Evolutionary conservation across 2,797 vertebrate species (phyloP).

Genomic region (Bradypus variegatus): DNA sequence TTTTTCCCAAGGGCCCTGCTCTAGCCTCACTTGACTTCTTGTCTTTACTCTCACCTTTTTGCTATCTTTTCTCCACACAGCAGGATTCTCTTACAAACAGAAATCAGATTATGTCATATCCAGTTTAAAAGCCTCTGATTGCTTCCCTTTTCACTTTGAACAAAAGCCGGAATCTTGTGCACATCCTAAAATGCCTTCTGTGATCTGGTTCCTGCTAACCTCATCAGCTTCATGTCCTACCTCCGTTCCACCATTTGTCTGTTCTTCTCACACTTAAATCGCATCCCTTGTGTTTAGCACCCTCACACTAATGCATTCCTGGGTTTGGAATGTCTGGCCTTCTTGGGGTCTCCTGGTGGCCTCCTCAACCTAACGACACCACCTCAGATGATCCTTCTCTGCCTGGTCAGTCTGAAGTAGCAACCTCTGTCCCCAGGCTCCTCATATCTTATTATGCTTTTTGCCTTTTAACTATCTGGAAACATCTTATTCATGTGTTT

Average conservation of each 20-base stretch:
- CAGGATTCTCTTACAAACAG: not conserved
- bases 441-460: fast-evolving
- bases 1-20: not conserved
- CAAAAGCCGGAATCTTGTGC: not conserved
- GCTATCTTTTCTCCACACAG: not conserved
- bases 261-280: fast-evolving
- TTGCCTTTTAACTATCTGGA: not conserved
- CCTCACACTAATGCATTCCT: not conserved
- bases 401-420: not conserved
- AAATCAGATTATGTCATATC: slow-evolving; percentile 16
- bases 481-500: not conserved
- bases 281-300: too few species aligned
- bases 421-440: not conserved
- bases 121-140: not conserved
- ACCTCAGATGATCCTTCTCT: not conserved
- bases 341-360: too few species aligned
- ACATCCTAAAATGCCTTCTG: not conserved
- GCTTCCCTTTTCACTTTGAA: slow-evolving; percentile 11
- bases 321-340: not conserved
- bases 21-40: too few species aligned
- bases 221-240: fast-evolving
- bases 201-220: not conserved
- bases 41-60: not conserved
- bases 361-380: too few species aligned
- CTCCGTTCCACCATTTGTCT: not conserved